Percentiles rank a stretch among this genome's conserved stretches.
Conservation (phyloP, 2,888 invertebrate species). For the Agonopterix heracliana region DNA sequence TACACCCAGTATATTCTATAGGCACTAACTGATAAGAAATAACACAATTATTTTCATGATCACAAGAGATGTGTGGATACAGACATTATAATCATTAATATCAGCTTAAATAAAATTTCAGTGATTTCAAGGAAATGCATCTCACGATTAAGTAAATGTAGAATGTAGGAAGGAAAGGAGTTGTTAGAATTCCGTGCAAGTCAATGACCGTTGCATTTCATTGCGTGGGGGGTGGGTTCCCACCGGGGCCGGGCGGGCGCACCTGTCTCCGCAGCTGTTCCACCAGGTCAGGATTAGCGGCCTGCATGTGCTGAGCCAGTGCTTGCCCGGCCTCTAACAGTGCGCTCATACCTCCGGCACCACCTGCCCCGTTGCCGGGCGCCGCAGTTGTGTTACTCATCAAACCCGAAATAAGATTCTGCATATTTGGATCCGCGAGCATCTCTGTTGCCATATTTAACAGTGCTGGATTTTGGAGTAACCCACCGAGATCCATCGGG, state of each 20-base stretch:
- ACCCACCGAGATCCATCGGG: constrained; percentile 75
- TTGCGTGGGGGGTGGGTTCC: constrained; percentile 27
- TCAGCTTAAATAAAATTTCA: too few relatives aligned
- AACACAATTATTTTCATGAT: too few relatives aligned
- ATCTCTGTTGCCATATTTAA: constrained; percentile 90
- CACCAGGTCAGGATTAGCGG: constrained; percentile 87
- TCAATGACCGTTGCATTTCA: too few relatives aligned
- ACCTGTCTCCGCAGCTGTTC: constrained; percentile 85
- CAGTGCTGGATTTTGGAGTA: constrained; percentile 88
- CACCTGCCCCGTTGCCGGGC: constrained; percentile 18
- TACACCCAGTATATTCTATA: too few relatives aligned
- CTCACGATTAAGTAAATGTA: too few relatives aligned
- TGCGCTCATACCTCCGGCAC: constrained; percentile 50
- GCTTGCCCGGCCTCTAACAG: constrained; percentile 83
- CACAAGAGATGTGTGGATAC: too few relatives aligned
- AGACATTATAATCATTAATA: too few relatives aligned
- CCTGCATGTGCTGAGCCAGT: constrained; percentile 88
- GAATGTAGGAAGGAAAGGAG: too few relatives aligned
- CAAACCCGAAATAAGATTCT: constrained; percentile 81
- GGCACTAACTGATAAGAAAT: too few relatives aligned
- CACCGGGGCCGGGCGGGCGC: constrained; percentile 43
- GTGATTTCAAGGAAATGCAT: too few relatives aligned
- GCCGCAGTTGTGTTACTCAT: constrained; percentile 50
- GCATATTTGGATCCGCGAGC: constrained; percentile 89
- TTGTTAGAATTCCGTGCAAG: too few relatives aligned